phyloP scores from a whole-genome alignment of 2,888 invertebrate species.

The Polyommatus iphigenia region DNA sequence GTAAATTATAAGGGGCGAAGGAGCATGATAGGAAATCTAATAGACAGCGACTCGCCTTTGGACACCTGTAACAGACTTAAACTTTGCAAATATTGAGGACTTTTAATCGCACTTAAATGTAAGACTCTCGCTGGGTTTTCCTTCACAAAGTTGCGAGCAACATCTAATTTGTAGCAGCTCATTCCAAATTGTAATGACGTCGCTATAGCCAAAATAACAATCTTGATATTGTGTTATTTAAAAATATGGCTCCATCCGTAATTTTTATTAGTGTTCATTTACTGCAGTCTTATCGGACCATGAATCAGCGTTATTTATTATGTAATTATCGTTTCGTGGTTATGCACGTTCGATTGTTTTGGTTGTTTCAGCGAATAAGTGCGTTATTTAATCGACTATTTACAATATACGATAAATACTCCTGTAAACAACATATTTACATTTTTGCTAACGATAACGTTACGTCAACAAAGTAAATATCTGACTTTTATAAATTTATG shows the following conservation, averaged over 20 bases:
- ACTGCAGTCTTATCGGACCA: slow-evolving; percentile 43
- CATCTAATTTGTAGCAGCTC: neutral
- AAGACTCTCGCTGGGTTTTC: neutral
- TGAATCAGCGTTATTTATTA: slow-evolving; percentile 45
- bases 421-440: neutral
- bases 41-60: no score
- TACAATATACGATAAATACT: slow-evolving; percentile 5
- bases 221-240: slow-evolving; percentile 32
- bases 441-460: neutral
- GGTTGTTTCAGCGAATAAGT: slow-evolving; percentile 39
- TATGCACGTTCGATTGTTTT: slow-evolving; percentile 42
- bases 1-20: no score
- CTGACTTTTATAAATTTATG: neutral
- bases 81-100: no score
- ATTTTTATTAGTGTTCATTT: slow-evolving; percentile 43
- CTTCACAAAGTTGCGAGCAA: neutral
- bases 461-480: no score
- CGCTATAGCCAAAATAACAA: neutral
- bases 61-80: no score
- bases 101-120: no score
- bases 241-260: slow-evolving; percentile 39
- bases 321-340: slow-evolving; percentile 45
- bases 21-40: no score
- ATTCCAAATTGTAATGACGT: neutral
- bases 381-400: slow-evolving; percentile 38